Evolutionary conservation across 2,113 vertebrate genomes (phyloP).

Genomic region (Stegostoma tigrinum): DNA sequence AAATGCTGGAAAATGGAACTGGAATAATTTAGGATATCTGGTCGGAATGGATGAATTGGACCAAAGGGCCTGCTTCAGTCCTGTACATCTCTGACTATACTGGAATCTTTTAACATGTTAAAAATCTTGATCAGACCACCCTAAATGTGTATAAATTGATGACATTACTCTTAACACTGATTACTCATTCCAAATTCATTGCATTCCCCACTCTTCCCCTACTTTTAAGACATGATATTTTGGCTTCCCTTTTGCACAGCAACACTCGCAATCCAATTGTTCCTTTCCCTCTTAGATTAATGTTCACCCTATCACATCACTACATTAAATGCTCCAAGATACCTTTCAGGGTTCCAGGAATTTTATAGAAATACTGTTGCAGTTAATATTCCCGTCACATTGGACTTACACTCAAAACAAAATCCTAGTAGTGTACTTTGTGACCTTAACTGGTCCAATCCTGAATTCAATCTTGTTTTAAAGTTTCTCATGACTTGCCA

Average conservation of each 20-base stretch:
- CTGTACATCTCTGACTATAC: not conserved
- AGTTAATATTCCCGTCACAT: not conserved
- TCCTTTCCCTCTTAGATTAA: not conserved
- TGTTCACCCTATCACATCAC: not conserved
- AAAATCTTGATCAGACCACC: not conserved
- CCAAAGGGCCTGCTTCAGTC: no score
- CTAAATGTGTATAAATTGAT: not conserved
- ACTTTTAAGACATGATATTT: not conserved
- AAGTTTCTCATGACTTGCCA: conserved; percentile 3
- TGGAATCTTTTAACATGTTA: not conserved
- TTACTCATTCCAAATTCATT: not conserved
- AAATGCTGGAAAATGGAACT: no score
- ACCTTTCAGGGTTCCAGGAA: not conserved
- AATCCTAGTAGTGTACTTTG: not conserved
- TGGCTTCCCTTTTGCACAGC: not conserved
- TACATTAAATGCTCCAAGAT: not conserved
- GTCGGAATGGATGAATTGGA: no score
- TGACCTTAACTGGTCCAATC: not conserved
- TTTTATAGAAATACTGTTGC: not conserved
- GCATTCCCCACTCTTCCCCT: not conserved
- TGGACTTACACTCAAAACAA: not conserved
- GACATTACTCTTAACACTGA: not conserved
- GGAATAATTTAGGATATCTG: no score
- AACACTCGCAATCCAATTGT: not conserved
- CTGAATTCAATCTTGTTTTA: not conserved